Base-by-base conservation (phyloP, 2,113 vertebrate genomes). In the Pedetes capensis region DNA sequence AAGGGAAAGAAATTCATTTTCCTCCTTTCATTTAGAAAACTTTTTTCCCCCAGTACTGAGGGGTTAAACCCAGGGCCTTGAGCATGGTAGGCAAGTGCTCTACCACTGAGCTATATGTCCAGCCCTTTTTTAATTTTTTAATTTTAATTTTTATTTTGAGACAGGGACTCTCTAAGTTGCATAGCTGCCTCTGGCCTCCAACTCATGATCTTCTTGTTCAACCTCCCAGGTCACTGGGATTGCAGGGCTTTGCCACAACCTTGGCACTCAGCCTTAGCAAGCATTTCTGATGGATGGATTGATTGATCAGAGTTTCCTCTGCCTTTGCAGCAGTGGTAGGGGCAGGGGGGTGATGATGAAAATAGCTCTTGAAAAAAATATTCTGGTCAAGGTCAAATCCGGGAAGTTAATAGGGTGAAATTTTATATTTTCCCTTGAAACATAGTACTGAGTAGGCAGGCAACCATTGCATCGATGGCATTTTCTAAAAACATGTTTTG, bases 401-500 rank as follows among this genome's bases (percentile, higher is more conserved):
- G 61, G 6, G 4, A 10, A 25, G 16, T 78, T 76, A 71, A 76
- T 88, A 51, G 5, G 8, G 57, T 66, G 12, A 69, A n/a, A 72
- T 44, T 94, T 94, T 81, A 2, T 63, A 34, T 92, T 95, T 95
- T 42, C 27, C 7, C 39, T 96, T n/a, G 29, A 89, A 89, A 83
- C 32, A 88, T 0, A 76, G n/a, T 13, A 80, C 37, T 72, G 61
- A 93, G 20, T 49, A 59, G 29, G 29, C 23, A 37, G 53, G n/a
- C 25, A 66, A 25, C 27, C 71, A 74, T n/a, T 34, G 8, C 6
- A 23, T 61, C 32, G 49, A 34, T 27, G 17, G 39, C 12, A 16
- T 85, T 92, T 94, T 94, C 92, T 80, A 91, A 57, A 92, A 80
- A 64, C 12, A 5, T 57, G 44, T 68, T 90, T 76, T 84, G 25